A percentile compares a stretch with the other conserved stretches of the same genome.
Conservation (phyloP, 1,140 invertebrate genomes). For the Drosophila sturtevanti region DNA sequence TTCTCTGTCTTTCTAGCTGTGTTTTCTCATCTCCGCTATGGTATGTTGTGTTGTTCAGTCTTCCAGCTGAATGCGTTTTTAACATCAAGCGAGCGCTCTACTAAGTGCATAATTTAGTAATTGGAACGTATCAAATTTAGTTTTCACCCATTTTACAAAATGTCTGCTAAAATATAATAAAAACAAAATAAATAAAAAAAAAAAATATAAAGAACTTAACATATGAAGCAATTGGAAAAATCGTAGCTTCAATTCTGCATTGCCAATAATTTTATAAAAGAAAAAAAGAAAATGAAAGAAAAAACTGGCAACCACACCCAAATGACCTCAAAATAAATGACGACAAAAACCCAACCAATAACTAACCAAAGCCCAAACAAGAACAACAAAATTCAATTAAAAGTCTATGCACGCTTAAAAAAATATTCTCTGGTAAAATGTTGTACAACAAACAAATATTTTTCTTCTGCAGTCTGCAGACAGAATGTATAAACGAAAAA, state of each 20-base stretch:
- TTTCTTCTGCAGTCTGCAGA: constrained; percentile 26
- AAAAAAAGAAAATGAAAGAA: neutral
- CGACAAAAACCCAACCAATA: neutral
- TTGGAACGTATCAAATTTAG: constrained; percentile 81
- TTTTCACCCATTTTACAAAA: constrained; percentile 53
- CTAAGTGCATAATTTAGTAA: constrained; percentile 74
- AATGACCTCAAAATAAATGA: constrained; percentile 19
- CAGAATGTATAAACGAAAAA: constrained; percentile 24
- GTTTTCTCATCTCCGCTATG: constrained; percentile 2
- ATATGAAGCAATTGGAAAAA: neutral
- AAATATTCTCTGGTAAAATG: constrained; percentile 11
- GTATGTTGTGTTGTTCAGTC: constrained; percentile 62
- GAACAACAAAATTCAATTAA: constrained; percentile 70
- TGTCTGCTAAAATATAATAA: constrained; percentile 11
- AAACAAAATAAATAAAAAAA: neutral
- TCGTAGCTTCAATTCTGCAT: constrained; percentile 28
- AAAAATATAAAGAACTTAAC: neutral
- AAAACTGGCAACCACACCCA: constrained; percentile 3
- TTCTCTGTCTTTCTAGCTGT: neutral
- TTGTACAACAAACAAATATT: constrained; percentile 25
- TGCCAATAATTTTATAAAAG: constrained; percentile 11
- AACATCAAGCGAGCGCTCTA: constrained; percentile 41
- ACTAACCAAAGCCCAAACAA: constrained; percentile 20
- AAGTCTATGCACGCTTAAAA: constrained; percentile 67
- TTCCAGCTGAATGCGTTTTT: constrained; percentile 76